phyloP scores from a whole-genome alignment of 2,888 invertebrate genomes.

The Plebejus argus region DNA sequence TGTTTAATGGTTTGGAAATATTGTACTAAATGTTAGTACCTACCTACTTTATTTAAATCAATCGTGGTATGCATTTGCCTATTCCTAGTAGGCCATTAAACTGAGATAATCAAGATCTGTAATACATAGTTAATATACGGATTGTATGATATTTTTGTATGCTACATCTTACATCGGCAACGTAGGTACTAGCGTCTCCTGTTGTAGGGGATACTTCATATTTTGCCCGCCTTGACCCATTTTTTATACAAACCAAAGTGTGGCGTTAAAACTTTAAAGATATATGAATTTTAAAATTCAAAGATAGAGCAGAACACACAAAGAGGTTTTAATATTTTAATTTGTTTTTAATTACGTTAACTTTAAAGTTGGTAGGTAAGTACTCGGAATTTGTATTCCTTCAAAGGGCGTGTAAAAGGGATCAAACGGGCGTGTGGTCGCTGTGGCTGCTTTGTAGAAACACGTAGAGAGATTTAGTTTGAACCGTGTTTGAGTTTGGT shows the following conservation, averaged over 20 bases:
- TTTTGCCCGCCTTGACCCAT: background rate
- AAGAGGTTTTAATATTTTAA: background rate
- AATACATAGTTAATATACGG: too few relatives aligned
- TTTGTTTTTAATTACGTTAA: background rate
- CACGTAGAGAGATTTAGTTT: background rate
- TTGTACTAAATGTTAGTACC: background rate
- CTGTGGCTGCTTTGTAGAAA: conserved; percentile 1
- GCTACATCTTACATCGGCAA: background rate
- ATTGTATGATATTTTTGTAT: too few relatives aligned
- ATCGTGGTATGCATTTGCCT: too few relatives aligned
- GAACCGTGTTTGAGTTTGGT: background rate
- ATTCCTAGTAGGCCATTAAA: too few relatives aligned
- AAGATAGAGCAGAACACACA: background rate
- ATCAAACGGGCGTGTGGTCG: conserved; percentile 7
- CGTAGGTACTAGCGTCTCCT: background rate
- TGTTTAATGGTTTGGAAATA: background rate
- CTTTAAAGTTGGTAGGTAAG: background rate
- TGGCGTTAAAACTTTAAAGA: background rate
- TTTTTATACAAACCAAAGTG: background rate
- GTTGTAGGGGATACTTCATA: background rate
- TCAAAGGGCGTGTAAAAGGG: background rate
- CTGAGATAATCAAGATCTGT: too few relatives aligned
- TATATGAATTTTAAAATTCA: background rate
- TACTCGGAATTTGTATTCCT: background rate
- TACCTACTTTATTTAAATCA: background rate